A percentile compares a stretch with the other conserved stretches of the same genome.
phyloP scores from a whole-genome alignment of 2,113 vertebrate genomes.

The Hypanus sabinus region DNA sequence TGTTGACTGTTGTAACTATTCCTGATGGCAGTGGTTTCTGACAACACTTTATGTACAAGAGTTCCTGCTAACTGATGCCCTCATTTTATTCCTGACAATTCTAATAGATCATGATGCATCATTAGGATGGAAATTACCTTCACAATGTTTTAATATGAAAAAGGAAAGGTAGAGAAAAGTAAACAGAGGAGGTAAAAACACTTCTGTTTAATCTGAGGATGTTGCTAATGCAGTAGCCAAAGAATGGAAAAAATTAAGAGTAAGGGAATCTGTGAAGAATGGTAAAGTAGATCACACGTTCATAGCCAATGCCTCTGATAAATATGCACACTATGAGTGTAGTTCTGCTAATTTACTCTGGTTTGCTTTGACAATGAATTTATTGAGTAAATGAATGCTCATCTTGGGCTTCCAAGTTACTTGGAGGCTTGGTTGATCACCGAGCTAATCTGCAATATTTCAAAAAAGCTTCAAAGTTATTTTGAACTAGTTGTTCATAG shows the following conservation, averaged over 20 bases:
- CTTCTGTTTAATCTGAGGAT: background rate
- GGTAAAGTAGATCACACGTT: background rate
- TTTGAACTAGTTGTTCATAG: background rate
- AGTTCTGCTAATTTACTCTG: background rate
- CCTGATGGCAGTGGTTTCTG: background rate
- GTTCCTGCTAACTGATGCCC: background rate
- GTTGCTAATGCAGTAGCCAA: background rate
- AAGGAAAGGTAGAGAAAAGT: background rate
- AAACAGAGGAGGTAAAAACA: background rate
- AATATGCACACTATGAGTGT: background rate
- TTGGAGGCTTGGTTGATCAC: too few relatives aligned
- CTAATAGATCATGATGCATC: background rate
- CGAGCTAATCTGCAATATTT: too few relatives aligned
- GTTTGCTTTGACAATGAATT: background rate
- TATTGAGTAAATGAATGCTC: background rate
- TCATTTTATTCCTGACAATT: background rate
- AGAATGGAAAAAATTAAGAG: background rate
- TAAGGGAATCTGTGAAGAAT: background rate
- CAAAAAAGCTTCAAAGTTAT: too few relatives aligned
- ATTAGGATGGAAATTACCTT: background rate
- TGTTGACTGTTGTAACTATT: background rate
- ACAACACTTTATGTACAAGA: background rate
- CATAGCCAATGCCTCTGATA: background rate
- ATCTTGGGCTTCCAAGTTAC: background rate
- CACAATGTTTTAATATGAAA: background rate